Conservation (phyloP, 2,797 vertebrate species). For the Denticeps clupeoides region DNA sequence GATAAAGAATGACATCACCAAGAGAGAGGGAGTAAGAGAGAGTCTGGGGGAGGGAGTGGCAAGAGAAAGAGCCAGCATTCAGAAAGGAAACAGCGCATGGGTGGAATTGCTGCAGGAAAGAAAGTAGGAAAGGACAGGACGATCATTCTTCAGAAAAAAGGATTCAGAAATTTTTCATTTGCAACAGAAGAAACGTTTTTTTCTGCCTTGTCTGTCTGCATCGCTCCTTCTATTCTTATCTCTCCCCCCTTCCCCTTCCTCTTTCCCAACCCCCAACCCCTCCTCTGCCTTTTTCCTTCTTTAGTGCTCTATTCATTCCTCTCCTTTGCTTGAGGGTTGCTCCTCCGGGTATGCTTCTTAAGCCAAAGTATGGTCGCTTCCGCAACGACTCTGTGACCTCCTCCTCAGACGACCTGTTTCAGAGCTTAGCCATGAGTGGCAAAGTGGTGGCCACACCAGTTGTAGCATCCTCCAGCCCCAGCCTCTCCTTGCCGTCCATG, state of each 20-base stretch:
- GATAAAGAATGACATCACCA: conserved; percentile 77
- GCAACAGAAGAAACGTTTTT: conserved; percentile 15
- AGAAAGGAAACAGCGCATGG: conserved; percentile 23
- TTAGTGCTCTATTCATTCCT: no score
- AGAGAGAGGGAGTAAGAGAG: conserved; percentile 25
- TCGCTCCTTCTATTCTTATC: conserved; percentile 6
- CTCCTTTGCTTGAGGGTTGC: no score
- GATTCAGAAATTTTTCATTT: conserved; percentile 41
- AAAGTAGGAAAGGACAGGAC: conserved; percentile 37
- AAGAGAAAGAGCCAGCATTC: conserved; percentile 26
- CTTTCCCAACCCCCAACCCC: conserved; percentile 28
- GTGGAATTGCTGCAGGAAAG: conserved; percentile 43
- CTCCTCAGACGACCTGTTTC: conserved; percentile 72
- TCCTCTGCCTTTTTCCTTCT: no score
- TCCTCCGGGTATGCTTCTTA: conserved; percentile 79
- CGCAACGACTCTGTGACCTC: conserved; percentile 79
- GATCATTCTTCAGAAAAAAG: conserved; percentile 34
- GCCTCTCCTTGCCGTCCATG: conserved; percentile 56
- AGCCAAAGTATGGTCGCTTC: conserved; percentile 85
- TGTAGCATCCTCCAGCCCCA: conserved; percentile 50
- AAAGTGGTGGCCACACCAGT: conserved; percentile 66
- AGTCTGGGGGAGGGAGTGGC: conserved; percentile 14
- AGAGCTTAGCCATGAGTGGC: conserved; percentile 73
- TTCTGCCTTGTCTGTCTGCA: conserved; percentile 16
- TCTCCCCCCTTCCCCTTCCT: conserved; percentile 12